phyloP scores from a whole-genome alignment of 1,140 invertebrate species.

The Brachionus manjavacas region DNA sequence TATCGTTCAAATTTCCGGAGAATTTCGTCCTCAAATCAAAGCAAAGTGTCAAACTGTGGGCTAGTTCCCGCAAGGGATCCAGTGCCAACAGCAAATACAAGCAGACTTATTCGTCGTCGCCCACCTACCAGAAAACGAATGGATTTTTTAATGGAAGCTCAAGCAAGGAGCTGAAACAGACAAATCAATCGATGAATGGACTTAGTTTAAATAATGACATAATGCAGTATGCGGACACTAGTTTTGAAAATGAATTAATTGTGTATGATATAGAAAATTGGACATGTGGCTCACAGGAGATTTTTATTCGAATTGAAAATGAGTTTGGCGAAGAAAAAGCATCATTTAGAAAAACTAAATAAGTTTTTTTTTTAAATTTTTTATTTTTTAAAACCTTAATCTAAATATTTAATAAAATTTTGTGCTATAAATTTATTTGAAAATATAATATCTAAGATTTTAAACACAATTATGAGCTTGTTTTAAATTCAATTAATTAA shows the following conservation, averaged over 20 bases:
- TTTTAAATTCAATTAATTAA: too few relatives aligned
- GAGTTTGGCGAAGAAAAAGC: conserved; percentile 41
- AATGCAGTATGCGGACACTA: background rate
- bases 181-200: conserved; percentile 20
- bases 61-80: background rate
- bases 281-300: conserved; percentile 37
- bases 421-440: background rate
- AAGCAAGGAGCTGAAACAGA: background rate
- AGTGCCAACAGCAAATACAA: background rate
- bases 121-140: background rate
- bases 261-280: conserved; percentile 42
- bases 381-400: conserved; percentile 4
- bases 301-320: conserved; percentile 43
- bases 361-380: background rate
- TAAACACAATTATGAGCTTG: too few relatives aligned
- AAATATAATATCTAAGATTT: too few relatives aligned
- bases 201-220: conserved; percentile 27
- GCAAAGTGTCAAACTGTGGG: conserved; percentile 41
- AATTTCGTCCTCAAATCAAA: conserved; percentile 39
- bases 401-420: background rate
- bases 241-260: conserved; percentile 39
- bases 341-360: conserved; percentile 41
- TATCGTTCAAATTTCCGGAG: conserved; percentile 39
- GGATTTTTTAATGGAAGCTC: background rate
- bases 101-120: background rate